Conservation (phyloP, 2,888 invertebrate species). For the Protonemura montana region DNA sequence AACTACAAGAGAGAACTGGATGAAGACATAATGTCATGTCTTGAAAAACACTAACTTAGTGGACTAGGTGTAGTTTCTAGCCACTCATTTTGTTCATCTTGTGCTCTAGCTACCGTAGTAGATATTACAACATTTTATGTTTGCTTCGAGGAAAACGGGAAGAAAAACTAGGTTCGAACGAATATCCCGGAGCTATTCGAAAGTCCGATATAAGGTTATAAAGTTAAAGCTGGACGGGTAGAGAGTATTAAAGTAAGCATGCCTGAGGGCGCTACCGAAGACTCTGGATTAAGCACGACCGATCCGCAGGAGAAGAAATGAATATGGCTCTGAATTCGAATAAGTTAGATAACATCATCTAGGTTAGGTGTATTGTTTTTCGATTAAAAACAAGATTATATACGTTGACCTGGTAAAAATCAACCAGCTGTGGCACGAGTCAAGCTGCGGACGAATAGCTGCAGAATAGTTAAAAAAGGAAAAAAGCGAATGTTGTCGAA, state of each 20-base stretch:
- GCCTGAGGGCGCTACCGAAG: not conserved
- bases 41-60: not conserved
- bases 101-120: not conserved
- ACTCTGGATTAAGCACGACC: not conserved
- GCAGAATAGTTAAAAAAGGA: no score
- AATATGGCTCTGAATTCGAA: not conserved
- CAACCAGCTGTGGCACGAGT: not conserved
- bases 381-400: not conserved
- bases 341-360: constrained; percentile 5
- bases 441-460: not conserved
- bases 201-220: not conserved
- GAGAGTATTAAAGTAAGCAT: constrained; percentile 5
- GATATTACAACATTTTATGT: constrained; percentile 5
- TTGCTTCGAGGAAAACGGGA: not conserved
- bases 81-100: not conserved
- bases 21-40: not conserved
- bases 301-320: not conserved
- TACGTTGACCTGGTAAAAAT: not conserved
- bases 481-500: not conserved
- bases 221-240: constrained; percentile 2
- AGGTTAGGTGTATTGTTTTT: not conserved
- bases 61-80: not conserved
- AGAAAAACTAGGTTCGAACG: not conserved
- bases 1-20: not conserved
- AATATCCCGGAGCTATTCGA: constrained; percentile 7